Evolutionary conservation across 2,888 invertebrate species (phyloP).

Genomic region (Aspidapion aeneum): DNA sequence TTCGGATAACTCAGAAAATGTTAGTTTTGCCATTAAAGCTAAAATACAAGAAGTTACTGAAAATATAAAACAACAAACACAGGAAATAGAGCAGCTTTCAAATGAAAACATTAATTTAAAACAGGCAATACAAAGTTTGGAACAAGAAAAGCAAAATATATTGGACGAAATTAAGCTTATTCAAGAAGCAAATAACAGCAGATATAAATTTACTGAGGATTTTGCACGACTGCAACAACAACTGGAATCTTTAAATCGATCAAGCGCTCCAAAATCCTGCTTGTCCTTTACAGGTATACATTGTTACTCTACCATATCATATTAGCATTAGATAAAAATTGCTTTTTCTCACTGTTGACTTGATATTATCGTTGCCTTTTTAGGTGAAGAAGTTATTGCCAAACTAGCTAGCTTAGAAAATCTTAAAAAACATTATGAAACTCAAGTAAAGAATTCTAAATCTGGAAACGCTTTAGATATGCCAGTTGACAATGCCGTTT

Average conservation of each 20-base stretch:
- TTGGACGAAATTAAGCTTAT: conserved; percentile 17
- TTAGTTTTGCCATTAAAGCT: conserved; percentile 23
- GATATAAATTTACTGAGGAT: conserved; percentile 20
- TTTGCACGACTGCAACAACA: conserved; percentile 24
- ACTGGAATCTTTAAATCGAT: conserved; percentile 20
- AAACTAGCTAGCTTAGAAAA: conserved; percentile 15
- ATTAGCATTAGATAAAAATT: neutral
- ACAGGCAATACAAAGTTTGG: conserved; percentile 22
- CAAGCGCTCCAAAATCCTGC: neutral
- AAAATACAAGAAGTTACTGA: conserved; percentile 25
- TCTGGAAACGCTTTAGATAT: conserved; percentile 8
- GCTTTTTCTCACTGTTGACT: no score
- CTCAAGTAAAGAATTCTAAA: conserved; percentile 3
- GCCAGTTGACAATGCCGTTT: conserved; percentile 17
- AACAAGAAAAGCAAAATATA: conserved; percentile 20
- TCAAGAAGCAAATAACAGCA: conserved; percentile 23
- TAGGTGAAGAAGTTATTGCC: conserved; percentile 12
- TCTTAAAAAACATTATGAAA: conserved; percentile 8
- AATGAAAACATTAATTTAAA: conserved; percentile 25
- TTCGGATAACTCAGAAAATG: conserved; percentile 12
- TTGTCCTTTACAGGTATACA: neutral
- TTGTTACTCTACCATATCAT: no score
- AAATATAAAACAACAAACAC: conserved; percentile 23
- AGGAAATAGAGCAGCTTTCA: conserved; percentile 21
- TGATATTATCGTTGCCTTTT: no score